These are phyloP conservation scores for Anolis apletophallus DNA, from an alignment of 2,797 vertebrate species.

Conservation along the genomic window DNA sequence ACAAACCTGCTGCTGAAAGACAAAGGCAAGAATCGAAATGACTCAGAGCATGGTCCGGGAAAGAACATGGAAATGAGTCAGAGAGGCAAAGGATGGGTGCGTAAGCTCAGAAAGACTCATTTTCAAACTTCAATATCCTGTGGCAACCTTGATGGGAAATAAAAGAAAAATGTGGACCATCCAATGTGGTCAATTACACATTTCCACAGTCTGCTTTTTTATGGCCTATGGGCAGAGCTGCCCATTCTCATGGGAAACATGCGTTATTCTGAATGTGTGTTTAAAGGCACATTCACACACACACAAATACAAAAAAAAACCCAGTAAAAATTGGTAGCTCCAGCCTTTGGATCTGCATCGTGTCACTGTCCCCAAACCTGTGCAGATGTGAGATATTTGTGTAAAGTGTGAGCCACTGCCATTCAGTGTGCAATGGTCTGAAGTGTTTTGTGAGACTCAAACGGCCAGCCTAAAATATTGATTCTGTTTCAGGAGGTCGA, in stretches of 20 bases:
- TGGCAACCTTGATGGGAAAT: background rate
- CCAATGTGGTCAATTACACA: background rate
- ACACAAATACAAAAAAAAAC: no score
- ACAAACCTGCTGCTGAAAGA: background rate
- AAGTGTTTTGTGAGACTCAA: background rate
- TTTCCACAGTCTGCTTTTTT: background rate
- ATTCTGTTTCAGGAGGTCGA: background rate
- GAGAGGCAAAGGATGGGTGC: slow-evolving; percentile 13
- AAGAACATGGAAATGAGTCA: slow-evolving; percentile 5
- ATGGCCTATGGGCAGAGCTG: background rate
- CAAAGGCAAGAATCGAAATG: background rate
- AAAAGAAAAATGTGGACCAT: background rate
- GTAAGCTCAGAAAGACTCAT: background rate
- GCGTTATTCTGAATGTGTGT: background rate
- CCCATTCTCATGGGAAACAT: background rate
- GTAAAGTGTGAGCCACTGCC: background rate
- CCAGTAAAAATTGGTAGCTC: background rate
- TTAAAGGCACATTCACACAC: no score
- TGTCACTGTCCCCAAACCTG: background rate
- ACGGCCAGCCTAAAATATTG: background rate
- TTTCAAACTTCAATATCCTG: slow-evolving; percentile 1
- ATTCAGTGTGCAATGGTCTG: no score
- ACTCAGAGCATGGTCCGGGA: background rate
- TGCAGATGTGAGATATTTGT: background rate
- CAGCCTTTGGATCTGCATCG: background rate